phyloP scores from a whole-genome alignment of 2,113 vertebrate species.

The Cyprinodon variegatus region DNA sequence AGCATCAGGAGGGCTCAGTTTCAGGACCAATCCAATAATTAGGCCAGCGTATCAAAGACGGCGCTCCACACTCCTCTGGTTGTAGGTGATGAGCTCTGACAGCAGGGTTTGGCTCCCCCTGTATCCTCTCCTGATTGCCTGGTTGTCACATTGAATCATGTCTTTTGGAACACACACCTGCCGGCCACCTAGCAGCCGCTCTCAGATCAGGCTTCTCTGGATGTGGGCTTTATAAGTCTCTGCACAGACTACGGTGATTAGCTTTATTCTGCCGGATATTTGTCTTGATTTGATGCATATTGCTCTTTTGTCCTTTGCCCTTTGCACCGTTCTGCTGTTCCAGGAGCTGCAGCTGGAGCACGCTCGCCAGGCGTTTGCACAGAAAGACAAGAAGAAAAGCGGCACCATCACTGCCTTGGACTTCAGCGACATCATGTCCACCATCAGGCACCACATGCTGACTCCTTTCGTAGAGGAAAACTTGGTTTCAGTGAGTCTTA shows the following conservation, averaged over 20 bases:
- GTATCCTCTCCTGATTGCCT: constrained; percentile 77
- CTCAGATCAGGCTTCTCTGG: constrained; percentile 65
- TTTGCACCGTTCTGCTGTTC: constrained; percentile 20
- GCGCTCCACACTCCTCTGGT: constrained; percentile 53
- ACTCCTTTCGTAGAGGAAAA: constrained; percentile 97
- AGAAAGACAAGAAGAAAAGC: constrained; percentile 94
- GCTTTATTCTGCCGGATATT: constrained; percentile 29
- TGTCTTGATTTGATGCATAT: constrained; percentile 36
- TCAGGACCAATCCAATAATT: constrained; percentile 46
- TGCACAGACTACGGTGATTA: constrained; percentile 66
- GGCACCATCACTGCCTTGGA: constrained; percentile 93
- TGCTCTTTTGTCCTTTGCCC: constrained; percentile 4
- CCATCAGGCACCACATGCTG: constrained; percentile 95
- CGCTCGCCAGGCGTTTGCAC: constrained; percentile 93
- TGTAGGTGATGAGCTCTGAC: constrained; percentile 72
- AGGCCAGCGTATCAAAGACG: constrained; percentile 29
- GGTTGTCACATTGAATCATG: constrained; percentile 77
- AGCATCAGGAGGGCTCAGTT: constrained; percentile 32
- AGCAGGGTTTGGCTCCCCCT: constrained; percentile 66
- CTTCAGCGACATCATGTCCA: constrained; percentile 97
- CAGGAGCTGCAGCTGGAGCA: constrained; percentile 96
- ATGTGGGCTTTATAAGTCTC: constrained; percentile 78
- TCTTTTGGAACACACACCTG: constrained; percentile 78
- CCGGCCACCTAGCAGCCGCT: constrained; percentile 35
- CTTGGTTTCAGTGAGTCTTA: constrained; percentile 92